Conservation (phyloP, 2,797 vertebrate genomes). For the Sciaenops ocellatus region DNA sequence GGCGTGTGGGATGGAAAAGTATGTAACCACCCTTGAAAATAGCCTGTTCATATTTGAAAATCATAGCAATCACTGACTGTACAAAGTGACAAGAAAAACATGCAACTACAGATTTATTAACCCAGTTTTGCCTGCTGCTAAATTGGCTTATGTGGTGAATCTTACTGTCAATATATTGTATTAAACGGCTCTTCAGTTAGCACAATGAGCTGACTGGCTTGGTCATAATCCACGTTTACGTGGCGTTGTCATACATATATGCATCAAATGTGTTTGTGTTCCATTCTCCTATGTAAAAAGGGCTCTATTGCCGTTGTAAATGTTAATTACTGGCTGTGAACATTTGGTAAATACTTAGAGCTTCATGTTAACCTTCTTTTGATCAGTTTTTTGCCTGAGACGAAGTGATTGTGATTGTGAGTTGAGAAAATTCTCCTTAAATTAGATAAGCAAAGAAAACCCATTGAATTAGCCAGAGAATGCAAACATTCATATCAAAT, state of each 20-base stretch:
- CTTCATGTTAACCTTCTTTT: background rate
- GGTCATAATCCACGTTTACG: background rate
- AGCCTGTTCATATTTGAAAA: background rate
- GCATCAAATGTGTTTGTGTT: background rate
- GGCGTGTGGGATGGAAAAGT: background rate
- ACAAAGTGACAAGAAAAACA: background rate
- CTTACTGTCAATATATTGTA: background rate
- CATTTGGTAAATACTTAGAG: too few species aligned
- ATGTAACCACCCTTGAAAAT: background rate
- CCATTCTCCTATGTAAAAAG: background rate
- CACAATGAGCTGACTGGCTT: background rate
- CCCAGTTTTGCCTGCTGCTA: background rate
- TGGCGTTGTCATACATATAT: background rate
- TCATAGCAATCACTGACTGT: background rate
- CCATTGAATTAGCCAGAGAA: background rate
- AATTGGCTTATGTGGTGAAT: background rate
- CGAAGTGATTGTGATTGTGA: background rate
- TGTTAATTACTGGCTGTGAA: background rate
- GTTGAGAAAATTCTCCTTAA: background rate
- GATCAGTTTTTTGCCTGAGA: background rate
- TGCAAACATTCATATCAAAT: background rate
- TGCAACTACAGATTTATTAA: background rate
- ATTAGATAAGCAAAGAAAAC: background rate
- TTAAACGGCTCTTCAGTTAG: background rate
- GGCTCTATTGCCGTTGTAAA: background rate